Conservation (phyloP, 2,888 invertebrate species). For the Parelbella ahira region DNA sequence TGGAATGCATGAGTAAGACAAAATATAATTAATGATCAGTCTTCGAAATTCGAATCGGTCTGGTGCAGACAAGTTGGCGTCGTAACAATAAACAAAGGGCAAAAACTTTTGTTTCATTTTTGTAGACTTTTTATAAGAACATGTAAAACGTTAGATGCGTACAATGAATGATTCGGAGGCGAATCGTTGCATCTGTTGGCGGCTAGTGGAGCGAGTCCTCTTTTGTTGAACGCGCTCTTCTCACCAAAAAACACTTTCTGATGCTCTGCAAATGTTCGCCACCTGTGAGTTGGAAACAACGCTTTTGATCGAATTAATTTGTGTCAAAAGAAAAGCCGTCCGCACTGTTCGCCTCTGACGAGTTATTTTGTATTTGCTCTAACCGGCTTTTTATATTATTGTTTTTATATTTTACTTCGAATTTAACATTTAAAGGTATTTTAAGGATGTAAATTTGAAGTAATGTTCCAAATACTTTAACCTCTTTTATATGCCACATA, state of each 20-base stretch:
- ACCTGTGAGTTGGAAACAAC: constrained; percentile 57
- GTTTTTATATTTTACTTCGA: no score
- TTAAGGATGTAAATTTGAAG: no score
- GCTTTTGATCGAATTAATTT: constrained; percentile 31
- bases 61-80: constrained; percentile 78
- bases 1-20: constrained; percentile 81
- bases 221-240: constrained; percentile 59
- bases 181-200: constrained; percentile 74
- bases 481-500: no score
- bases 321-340: constrained; percentile 12
- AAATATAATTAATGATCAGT: constrained; percentile 79
- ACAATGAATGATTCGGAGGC: constrained; percentile 68
- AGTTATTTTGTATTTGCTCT: constrained; percentile 6
- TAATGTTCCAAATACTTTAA: no score
- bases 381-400: no score
- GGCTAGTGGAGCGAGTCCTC: constrained; percentile 53
- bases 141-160: constrained; percentile 63
- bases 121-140: constrained; percentile 55
- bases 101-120: constrained; percentile 63
- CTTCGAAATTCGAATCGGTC: constrained; percentile 75
- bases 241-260: constrained; percentile 32
- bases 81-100: constrained; percentile 76
- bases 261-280: constrained; percentile 58
- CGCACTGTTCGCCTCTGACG: constrained; percentile 9
- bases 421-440: no score